A percentile compares a stretch with the other conserved stretches of the same genome.
These are phyloP conservation scores for Artemia sinica DNA, from an alignment of 2,888 invertebrate genomes.

Conservation along the genomic window DNA sequence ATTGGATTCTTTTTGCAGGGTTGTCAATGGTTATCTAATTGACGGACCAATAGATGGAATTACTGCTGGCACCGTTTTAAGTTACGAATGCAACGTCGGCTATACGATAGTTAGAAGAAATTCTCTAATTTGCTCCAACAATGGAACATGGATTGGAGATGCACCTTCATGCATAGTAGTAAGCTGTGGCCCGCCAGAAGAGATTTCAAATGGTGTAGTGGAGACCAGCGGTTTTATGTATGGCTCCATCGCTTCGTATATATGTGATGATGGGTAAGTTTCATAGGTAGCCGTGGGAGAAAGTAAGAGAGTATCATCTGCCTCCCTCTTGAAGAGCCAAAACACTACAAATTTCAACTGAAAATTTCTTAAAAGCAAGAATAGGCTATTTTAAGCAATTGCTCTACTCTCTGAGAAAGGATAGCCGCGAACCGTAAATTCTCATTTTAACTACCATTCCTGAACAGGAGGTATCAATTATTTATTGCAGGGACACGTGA, in stretches of 20 bases:
- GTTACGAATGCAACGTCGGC: constrained; percentile 28
- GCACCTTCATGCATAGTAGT: constrained; percentile 25
- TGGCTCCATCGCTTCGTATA: constrained; percentile 9
- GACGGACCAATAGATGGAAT: constrained; percentile 6
- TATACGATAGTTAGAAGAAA: constrained; percentile 28
- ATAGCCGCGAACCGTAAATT: no score
- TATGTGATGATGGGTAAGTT: constrained; percentile 1
- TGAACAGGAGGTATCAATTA: no score
- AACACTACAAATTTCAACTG: no score
- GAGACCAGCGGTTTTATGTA: not conserved
- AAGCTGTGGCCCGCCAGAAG: constrained; percentile 24
- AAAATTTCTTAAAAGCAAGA: no score
- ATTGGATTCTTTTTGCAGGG: not conserved
- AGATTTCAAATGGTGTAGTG: constrained; percentile 21
- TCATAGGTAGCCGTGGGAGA: not conserved
- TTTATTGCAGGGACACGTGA: no score
- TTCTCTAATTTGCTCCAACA: constrained; percentile 27
- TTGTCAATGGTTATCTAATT: constrained; percentile 4
- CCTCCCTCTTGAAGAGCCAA: no score
- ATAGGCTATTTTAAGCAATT: no score
- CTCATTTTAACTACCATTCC: no score
- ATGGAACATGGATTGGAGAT: constrained; percentile 25
- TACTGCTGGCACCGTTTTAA: constrained; percentile 23
- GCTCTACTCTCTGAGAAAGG: no score
- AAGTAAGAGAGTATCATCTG: no score